Conservation (phyloP, 2,888 invertebrate species). For the Allolobophora icterica region DNA sequence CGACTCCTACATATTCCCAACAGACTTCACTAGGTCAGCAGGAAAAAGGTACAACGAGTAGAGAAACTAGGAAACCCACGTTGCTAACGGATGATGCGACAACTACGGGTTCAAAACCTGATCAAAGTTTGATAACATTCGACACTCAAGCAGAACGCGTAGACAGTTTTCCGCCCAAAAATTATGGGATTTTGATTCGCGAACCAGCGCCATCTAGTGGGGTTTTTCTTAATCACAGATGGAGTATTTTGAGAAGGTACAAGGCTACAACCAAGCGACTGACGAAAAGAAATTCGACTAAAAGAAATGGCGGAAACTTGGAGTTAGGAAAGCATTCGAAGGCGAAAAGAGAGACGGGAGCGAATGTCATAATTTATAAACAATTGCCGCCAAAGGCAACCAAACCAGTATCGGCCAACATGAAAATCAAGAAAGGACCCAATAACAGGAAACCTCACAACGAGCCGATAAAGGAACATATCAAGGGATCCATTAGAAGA, state of each 20-base stretch:
- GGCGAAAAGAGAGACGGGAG: background rate
- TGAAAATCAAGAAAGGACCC: background rate
- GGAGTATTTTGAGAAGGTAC: background rate
- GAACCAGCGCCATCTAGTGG: background rate
- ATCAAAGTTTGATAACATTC: background rate
- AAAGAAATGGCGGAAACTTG: background rate
- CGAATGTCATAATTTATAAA: background rate
- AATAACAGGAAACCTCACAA: background rate
- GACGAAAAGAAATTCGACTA: no score
- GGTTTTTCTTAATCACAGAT: background rate
- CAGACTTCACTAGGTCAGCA: background rate
- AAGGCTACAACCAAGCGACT: background rate
- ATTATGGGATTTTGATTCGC: background rate
- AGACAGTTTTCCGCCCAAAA: background rate
- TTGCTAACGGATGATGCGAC: background rate
- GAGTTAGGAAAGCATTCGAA: background rate
- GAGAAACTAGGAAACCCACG: background rate
- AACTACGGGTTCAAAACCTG: background rate
- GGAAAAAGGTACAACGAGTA: background rate
- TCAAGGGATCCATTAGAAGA: background rate
- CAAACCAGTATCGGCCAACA: no score
- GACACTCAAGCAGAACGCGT: background rate
- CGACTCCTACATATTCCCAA: background rate
- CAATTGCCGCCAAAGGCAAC: background rate
- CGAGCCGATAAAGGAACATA: background rate